These are phyloP conservation scores for Rhagophthalmus giganteus DNA, from an alignment of 2,888 invertebrate species.

Conservation along the genomic window DNA sequence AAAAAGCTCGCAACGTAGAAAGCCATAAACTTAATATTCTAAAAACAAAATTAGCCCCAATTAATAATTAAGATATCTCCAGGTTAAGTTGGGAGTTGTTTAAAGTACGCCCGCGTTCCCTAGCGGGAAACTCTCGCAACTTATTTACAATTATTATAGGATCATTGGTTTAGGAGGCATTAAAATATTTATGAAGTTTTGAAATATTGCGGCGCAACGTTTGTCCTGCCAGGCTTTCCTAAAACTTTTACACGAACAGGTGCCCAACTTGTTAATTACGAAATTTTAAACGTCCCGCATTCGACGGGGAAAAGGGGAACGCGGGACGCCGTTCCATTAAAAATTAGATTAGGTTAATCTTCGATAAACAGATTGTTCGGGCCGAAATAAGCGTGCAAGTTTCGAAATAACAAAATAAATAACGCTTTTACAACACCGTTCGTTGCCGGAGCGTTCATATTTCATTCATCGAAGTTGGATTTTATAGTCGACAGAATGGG, in stretches of 20 bases:
- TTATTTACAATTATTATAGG: conserved; percentile 6
- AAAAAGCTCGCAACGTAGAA: no score
- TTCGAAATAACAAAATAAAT: no score
- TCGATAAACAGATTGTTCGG: no score
- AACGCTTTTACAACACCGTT: no score
- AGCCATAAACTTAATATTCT: background rate
- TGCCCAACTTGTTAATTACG: conserved; percentile 14
- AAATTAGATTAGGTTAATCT: no score
- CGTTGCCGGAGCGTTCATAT: no score
- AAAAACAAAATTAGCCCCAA: conserved; percentile 5
- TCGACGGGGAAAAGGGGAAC: no score
- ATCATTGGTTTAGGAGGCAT: conserved; percentile 7
- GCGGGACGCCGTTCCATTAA: no score
- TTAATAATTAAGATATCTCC: conserved; percentile 5
- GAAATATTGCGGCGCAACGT: background rate
- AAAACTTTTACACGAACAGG: conserved; percentile 9
- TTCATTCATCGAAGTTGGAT: no score
- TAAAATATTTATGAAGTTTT: conserved; percentile 6
- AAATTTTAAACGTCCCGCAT: no score
- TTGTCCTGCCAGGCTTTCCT: background rate
- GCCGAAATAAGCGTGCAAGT: no score
- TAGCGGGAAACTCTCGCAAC: background rate
- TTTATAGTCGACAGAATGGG: no score
- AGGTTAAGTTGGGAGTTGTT: conserved; percentile 1
- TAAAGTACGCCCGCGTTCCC: background rate